Base-by-base conservation (phyloP, 2,888 invertebrate genomes). In the Cheilosia vernalis region DNA sequence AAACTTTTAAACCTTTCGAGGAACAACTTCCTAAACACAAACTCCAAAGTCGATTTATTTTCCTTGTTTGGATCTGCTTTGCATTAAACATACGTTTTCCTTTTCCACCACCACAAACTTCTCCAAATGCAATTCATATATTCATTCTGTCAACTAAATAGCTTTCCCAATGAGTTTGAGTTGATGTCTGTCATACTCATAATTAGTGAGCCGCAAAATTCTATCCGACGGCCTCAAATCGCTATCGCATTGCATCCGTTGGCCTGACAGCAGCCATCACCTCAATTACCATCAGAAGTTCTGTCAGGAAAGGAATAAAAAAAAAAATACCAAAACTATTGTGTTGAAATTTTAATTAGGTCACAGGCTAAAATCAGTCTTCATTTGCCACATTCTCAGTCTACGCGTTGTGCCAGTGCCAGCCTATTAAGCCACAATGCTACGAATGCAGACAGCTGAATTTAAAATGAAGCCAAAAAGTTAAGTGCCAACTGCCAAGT, bases 321-420 rank as follows among this genome's bases (percentile, higher is more conserved):
- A 1, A 7, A 27, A 53, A 44, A 4, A 33, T 27, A 10, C 7
- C 19, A 30, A 42, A 47, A 37, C 47, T 40, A 61, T 66, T 61
- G 15, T 44, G 60, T 27, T 79, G 58, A 80, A 66, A 73, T 76
- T 81, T 69, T 69, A 81, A 81, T 81, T 69, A 76, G 81, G 81
- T 76, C 81, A 81, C 44, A 42, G 53, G 21, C 47, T 61, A 4
- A 61, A 42, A 42, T 72, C 40, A 51, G 37, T 58, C 40, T 49
- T 47, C 55, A 21, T 51, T 17, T 47, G 44, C 9, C 44, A 47
- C 24, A 24, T 21, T 24, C 24, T 24, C 13, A 19, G 24, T 40
- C 15, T 13, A 17, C 40, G 7, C 49, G 13, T 24, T 63, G 21
- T 21, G 27, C 9, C 4, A 21, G n/a, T n/a, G 37, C 19, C 21